phyloP scores from a whole-genome alignment of 2,888 invertebrate genomes.

The Plusia festucae region DNA sequence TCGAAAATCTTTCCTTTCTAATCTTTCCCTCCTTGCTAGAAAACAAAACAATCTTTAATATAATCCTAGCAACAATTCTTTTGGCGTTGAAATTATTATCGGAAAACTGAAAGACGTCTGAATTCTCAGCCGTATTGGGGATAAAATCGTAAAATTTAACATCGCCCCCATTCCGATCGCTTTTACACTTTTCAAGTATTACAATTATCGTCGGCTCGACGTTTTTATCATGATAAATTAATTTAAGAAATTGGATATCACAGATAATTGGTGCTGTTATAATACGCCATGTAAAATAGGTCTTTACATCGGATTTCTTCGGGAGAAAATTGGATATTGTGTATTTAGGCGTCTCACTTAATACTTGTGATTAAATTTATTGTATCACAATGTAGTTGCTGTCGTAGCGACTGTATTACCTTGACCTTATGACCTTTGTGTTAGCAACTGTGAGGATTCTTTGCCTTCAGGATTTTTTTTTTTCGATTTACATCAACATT shows the following conservation, averaged over 20 bases:
- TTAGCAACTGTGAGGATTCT: slow-evolving; percentile 29
- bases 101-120: slow-evolving; percentile 27
- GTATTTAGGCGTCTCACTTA: slow-evolving; percentile 44
- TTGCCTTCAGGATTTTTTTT: too few relatives aligned
- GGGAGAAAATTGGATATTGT: slow-evolving; percentile 54
- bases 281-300: slow-evolving; percentile 41
- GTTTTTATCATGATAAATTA: slow-evolving; percentile 53
- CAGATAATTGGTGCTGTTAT: slow-evolving; percentile 53
- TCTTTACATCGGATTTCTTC: slow-evolving; percentile 40
- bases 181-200: slow-evolving; percentile 53
- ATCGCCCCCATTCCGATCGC: slow-evolving; percentile 36
- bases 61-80: slow-evolving; percentile 30
- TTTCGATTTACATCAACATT: too few relatives aligned
- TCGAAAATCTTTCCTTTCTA: not conserved
- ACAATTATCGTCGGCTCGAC: slow-evolving; percentile 50
- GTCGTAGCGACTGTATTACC: slow-evolving; percentile 38
- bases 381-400: slow-evolving; percentile 36
- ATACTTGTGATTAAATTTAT: slow-evolving; percentile 54
- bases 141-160: slow-evolving; percentile 49
- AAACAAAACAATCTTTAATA: slow-evolving; percentile 15
- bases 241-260: slow-evolving; percentile 59
- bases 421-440: too few relatives aligned
- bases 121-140: slow-evolving; percentile 13
- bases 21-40: too few relatives aligned
- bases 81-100: slow-evolving; percentile 35